Conservation (phyloP, 2,888 invertebrate genomes). For the Temnothorax ravouxi region DNA sequence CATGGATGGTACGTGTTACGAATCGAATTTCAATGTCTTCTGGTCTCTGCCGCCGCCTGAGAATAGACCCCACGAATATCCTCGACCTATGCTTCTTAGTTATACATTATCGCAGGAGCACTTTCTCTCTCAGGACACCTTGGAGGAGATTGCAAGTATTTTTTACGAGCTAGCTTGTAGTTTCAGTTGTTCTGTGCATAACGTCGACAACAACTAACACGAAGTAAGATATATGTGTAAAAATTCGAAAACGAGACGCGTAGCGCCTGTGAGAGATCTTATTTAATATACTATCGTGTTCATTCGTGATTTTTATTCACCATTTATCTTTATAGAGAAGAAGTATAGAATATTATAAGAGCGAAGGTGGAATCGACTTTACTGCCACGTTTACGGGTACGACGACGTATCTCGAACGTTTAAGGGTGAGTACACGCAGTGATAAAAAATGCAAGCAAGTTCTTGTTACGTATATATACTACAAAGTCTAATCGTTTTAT, state of each 20-base stretch:
- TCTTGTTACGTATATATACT: slow-evolving; percentile 1
- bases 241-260: neutral
- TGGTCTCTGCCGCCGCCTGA: slow-evolving; percentile 99
- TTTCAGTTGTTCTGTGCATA: neutral
- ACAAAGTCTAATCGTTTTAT: slow-evolving; percentile 35
- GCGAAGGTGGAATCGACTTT: slow-evolving; percentile 90
- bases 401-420: slow-evolving; percentile 93
- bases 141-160: slow-evolving; percentile 91
- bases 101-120: slow-evolving; percentile 94
- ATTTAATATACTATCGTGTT: neutral
- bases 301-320: neutral
- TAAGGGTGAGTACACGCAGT: slow-evolving; percentile 88
- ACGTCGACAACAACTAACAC: neutral
- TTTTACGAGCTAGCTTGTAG: neutral
- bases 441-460: neutral
- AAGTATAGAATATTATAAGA: slow-evolving; percentile 94
- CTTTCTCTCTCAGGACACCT: slow-evolving; percentile 92
- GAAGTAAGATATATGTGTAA: neutral
- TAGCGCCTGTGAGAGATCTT: neutral
- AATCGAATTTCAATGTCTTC: slow-evolving; percentile 94
- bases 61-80: slow-evolving; percentile 96
- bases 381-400: slow-evolving; percentile 90
- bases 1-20: slow-evolving; percentile 92
- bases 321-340: slow-evolving; percentile 87
- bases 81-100: slow-evolving; percentile 96